Conservation (phyloP, 1,140 invertebrate genomes). For the Drosophila ficusphila region DNA sequence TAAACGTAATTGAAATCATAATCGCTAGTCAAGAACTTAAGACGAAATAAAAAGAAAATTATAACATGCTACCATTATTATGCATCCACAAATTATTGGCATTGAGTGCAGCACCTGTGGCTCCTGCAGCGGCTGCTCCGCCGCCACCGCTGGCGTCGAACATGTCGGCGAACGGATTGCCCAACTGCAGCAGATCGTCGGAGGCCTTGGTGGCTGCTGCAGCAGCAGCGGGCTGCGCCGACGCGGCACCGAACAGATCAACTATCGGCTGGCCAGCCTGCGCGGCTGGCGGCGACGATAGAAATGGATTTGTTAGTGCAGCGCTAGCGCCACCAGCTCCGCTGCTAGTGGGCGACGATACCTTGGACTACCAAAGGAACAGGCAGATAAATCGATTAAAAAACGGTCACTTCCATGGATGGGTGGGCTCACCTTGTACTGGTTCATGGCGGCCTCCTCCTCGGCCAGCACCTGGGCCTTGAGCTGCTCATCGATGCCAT, state of each 20-base stretch:
- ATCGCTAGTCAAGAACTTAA: slow-evolving; percentile 44
- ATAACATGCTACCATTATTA: slow-evolving; percentile 87
- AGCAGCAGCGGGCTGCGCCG: slow-evolving; percentile 84
- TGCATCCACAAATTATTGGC: slow-evolving; percentile 88
- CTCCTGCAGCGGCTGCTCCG: slow-evolving; percentile 83
- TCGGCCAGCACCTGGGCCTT: slow-evolving; percentile 95
- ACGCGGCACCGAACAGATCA: slow-evolving; percentile 90
- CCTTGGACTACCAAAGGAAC: slow-evolving; percentile 88
- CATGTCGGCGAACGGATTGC: slow-evolving; percentile 96
- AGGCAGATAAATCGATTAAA: slow-evolving; percentile 36
- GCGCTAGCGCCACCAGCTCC: slow-evolving; percentile 85
- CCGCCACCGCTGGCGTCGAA: slow-evolving; percentile 86
- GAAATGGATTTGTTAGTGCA: slow-evolving; percentile 93
- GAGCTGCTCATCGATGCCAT: slow-evolving; percentile 93
- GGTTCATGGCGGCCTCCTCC: slow-evolving; percentile 97
- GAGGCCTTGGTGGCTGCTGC: slow-evolving; percentile 88
- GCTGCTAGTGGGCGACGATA: slow-evolving; percentile 88
- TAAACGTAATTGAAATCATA: slow-evolving; percentile 26
- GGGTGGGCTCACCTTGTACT: slow-evolving; percentile 92
- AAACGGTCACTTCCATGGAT: neutral
- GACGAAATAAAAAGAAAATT: slow-evolving; percentile 67
- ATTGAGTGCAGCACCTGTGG: slow-evolving; percentile 84
- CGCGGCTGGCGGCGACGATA: slow-evolving; percentile 87
- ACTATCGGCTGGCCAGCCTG: slow-evolving; percentile 88
- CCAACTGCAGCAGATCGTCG: slow-evolving; percentile 94